Evolutionary conservation across 2,113 vertebrate genomes (phyloP).

Genomic region (Trematomus loennbergii): DNA sequence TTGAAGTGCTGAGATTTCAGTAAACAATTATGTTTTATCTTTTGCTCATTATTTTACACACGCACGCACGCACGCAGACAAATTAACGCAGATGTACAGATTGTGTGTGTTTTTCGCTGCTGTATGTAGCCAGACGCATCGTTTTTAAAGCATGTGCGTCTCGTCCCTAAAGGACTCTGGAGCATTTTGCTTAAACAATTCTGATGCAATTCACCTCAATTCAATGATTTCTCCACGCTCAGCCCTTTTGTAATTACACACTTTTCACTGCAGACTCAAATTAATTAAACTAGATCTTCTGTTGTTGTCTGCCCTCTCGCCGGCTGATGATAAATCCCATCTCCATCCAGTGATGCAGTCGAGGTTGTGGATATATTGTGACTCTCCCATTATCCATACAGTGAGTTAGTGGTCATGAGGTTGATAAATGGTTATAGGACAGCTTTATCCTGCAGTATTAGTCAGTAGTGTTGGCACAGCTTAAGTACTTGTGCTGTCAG

Average conservation of each 20-base stretch:
- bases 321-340: slow-evolving; percentile 57
- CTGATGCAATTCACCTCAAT: slow-evolving; percentile 60
- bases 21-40: slow-evolving; percentile 71
- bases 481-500: not conserved
- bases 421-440: slow-evolving; percentile 32
- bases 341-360: slow-evolving; percentile 34
- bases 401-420: slow-evolving; percentile 28
- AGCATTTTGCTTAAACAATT: slow-evolving; percentile 52
- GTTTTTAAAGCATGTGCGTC: slow-evolving; percentile 6
- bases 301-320: slow-evolving; percentile 59
- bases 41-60: slow-evolving; percentile 73
- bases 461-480: slow-evolving; percentile 20
- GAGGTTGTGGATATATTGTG: slow-evolving; percentile 45
- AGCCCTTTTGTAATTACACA: slow-evolving; percentile 68
- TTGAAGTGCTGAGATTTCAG: slow-evolving; percentile 67
- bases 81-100: slow-evolving; percentile 14
- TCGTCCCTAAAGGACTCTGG: slow-evolving; percentile 48
- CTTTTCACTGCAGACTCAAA: slow-evolving; percentile 58
- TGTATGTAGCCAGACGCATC: slow-evolving; percentile 5
- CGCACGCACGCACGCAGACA: slow-evolving; percentile 36
- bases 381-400: slow-evolving; percentile 41
- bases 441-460: slow-evolving; percentile 26
- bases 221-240: slow-evolving; percentile 61
- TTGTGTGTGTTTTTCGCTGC: not conserved
- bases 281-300: slow-evolving; percentile 72